Conservation (phyloP, 2,888 invertebrate genomes). For the Perizoma flavofasciatum region DNA sequence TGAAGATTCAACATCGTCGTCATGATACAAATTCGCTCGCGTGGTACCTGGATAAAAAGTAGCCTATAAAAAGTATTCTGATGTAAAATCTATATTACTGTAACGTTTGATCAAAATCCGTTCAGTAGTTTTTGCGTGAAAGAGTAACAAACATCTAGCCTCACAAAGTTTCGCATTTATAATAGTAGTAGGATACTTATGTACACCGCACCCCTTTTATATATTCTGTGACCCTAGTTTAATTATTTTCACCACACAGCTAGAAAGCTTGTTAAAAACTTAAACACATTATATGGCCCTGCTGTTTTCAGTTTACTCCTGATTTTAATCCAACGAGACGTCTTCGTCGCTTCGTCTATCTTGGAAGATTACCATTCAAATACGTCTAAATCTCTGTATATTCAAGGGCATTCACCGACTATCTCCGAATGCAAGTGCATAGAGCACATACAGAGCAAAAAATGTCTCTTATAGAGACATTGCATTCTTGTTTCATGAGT, state of each 20-base stretch:
- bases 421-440: conserved; percentile 30
- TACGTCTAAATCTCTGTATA: conserved; percentile 35
- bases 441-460: conserved; percentile 2
- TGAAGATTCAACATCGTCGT: no score
- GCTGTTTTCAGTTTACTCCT: conserved; percentile 17
- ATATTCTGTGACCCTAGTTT: no score
- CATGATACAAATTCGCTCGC: no score
- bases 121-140: no score
- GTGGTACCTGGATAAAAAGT: no score
- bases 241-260: conserved; percentile 2
- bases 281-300: conserved; percentile 1
- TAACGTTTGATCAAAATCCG: no score
- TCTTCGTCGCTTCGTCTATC: conserved; percentile 21
- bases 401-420: conserved; percentile 36
- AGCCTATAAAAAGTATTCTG: no score
- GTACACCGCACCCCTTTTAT: no score
- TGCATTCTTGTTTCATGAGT: background rate
- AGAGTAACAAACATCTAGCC: no score
- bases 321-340: conserved; percentile 29
- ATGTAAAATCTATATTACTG: no score
- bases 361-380: conserved; percentile 33
- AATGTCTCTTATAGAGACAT: background rate
- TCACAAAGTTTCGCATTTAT: no score
- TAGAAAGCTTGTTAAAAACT: conserved; percentile 20
- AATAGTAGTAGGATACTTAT: no score